Conservation (phyloP, 2,888 invertebrate species). For the Sminthurides aquaticus region DNA sequence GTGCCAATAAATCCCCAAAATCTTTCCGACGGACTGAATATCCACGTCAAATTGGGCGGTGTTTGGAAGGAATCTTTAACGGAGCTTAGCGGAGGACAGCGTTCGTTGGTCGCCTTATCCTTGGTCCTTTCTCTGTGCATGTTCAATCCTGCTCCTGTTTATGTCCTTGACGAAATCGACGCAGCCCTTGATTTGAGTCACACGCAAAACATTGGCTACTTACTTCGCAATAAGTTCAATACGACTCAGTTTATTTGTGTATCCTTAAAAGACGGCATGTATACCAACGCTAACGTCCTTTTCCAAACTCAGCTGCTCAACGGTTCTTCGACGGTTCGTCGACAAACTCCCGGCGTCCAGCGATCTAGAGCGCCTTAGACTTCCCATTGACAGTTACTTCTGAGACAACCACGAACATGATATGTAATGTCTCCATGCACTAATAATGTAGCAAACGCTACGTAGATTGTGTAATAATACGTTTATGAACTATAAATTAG, state of each 20-base stretch:
- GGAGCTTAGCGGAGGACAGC: slow-evolving; percentile 94
- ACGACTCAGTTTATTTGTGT: slow-evolving; percentile 94
- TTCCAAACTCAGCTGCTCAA: slow-evolving; percentile 91
- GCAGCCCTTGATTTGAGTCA: slow-evolving; percentile 96
- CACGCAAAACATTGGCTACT: slow-evolving; percentile 95
- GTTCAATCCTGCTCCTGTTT: slow-evolving; percentile 96
- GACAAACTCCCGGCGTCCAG: slow-evolving; percentile 45
- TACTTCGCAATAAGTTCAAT: slow-evolving; percentile 83
- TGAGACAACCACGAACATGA: too few relatives aligned
- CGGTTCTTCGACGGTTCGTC: slow-evolving; percentile 81
- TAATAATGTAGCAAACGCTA: too few relatives aligned
- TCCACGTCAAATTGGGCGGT: slow-evolving; percentile 82
- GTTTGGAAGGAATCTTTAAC: slow-evolving; percentile 93
- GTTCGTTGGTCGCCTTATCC: slow-evolving; percentile 90
- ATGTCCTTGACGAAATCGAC: slow-evolving; percentile 98
- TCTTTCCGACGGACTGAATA: slow-evolving; percentile 68
- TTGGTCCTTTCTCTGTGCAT: slow-evolving; percentile 91
- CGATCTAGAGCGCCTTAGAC: too few relatives aligned
- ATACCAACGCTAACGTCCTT: slow-evolving; percentile 95
- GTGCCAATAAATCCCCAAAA: slow-evolving; percentile 60
- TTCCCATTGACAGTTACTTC: too few relatives aligned
- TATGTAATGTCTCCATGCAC: too few relatives aligned
- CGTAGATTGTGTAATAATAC: too few relatives aligned
- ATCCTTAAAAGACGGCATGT: slow-evolving; percentile 92
- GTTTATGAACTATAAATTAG: too few relatives aligned